Percentiles rank a stretch among this genome's conserved stretches.
phyloP scores from a whole-genome alignment of 2,113 vertebrate species.

The Lampris megalopsis region DNA sequence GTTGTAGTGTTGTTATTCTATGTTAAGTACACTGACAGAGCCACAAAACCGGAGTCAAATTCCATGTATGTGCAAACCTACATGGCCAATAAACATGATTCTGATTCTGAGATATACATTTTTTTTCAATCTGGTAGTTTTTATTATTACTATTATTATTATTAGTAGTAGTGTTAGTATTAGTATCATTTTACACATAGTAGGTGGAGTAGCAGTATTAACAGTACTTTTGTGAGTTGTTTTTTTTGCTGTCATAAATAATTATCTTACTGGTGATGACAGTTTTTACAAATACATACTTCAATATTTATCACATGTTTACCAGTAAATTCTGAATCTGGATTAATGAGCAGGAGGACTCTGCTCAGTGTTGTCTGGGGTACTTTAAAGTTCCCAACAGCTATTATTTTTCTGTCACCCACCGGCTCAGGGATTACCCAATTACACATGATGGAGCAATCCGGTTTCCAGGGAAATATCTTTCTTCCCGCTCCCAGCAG shows the following conservation, averaged over 20 bases:
- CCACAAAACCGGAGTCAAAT: too few relatives aligned
- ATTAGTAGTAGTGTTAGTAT: too few relatives aligned
- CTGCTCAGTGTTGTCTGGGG: constrained; percentile 25
- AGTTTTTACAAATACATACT: background rate
- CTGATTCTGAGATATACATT: too few relatives aligned
- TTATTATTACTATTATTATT: too few relatives aligned
- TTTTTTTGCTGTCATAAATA: background rate
- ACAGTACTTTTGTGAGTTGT: too few relatives aligned
- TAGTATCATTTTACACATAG: too few relatives aligned
- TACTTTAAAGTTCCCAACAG: constrained; percentile 54
- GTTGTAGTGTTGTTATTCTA: too few relatives aligned
- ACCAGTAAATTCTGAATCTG: constrained; percentile 9
- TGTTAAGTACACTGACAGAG: too few relatives aligned
- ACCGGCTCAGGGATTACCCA: constrained; percentile 70
- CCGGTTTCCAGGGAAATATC: constrained; percentile 82
- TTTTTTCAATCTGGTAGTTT: too few relatives aligned
- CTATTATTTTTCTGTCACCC: constrained; percentile 69
- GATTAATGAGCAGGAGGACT: constrained; percentile 46
- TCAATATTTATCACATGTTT: constrained; percentile 20
- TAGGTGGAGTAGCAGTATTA: too few relatives aligned
- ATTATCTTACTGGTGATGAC: constrained; percentile 1
- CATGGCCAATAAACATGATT: too few relatives aligned
- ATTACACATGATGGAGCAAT: constrained; percentile 68
- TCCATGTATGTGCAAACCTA: too few relatives aligned
- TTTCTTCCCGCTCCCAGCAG: constrained; percentile 64